A percentile compares a stretch with the other conserved stretches of the same genome.
phyloP scores from a whole-genome alignment of 53 echinoderm and acorn worm genomes.

The Zoroaster sp. region DNA sequence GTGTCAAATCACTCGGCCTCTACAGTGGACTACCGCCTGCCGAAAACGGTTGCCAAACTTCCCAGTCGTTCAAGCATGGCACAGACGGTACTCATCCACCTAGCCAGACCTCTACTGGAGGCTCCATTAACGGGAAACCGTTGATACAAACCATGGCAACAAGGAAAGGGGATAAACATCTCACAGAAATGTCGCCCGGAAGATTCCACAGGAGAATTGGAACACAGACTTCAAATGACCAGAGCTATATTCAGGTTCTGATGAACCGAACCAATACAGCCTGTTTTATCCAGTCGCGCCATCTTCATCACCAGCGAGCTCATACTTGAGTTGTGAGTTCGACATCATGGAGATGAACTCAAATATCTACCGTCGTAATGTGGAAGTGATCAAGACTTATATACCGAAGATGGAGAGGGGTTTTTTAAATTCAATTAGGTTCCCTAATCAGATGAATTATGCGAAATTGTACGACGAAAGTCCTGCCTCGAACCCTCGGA shows the following conservation, averaged over 20 bases:
- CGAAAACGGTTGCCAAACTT: neutral
- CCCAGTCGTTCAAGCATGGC: too few species aligned
- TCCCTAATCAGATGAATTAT: neutral
- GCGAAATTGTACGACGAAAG: neutral
- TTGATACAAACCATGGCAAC: slow-evolving; percentile 43
- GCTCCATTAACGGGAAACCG: slow-evolving; percentile 13
- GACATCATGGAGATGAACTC: neutral
- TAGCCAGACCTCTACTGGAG: too few species aligned
- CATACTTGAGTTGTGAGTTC: neutral
- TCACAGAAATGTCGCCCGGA: neutral
- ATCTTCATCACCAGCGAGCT: slow-evolving; percentile 5
- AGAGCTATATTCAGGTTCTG: slow-evolving; percentile 5
- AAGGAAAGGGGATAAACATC: slow-evolving; percentile 10
- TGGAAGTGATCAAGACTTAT: neutral
- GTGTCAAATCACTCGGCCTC: neutral
- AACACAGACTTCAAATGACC: neutral
- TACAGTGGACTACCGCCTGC: slow-evolving; percentile 10
- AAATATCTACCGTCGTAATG: neutral
- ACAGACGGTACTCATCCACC: too few species aligned
- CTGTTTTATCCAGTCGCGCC: slow-evolving; percentile 15
- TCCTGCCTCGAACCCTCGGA: neutral
- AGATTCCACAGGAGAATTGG: neutral
- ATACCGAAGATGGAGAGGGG: neutral
- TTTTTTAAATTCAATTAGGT: neutral
- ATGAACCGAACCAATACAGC: neutral